These are phyloP conservation scores for Yponomeuta cagnagella DNA, from an alignment of 2,888 invertebrate species.

Conservation along the genomic window DNA sequence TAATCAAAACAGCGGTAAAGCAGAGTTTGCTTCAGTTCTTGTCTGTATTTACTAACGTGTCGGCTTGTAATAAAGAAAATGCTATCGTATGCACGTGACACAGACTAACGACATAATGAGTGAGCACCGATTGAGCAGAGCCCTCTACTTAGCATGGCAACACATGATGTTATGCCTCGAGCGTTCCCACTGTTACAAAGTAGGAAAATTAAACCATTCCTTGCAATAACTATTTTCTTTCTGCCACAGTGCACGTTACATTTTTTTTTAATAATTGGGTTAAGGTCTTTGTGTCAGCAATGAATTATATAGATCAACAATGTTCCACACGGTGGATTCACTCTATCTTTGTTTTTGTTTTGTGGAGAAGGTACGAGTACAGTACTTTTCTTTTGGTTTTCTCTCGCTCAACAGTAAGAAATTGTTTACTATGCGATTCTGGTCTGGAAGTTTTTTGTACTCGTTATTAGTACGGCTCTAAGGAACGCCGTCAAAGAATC, in stretches of 20 bases:
- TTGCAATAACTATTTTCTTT: background rate
- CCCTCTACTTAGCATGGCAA: conserved; percentile 24
- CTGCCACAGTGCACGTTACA: background rate
- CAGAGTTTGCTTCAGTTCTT: background rate
- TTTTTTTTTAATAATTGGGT: background rate
- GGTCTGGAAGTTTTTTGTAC: too few relatives aligned
- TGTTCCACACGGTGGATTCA: too few relatives aligned
- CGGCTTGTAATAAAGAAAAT: conserved; percentile 37
- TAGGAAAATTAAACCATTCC: conserved; percentile 28
- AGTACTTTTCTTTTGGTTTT: too few relatives aligned
- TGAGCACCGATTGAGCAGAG: conserved; percentile 34
- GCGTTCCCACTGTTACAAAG: conserved; percentile 38
- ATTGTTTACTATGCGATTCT: too few relatives aligned
- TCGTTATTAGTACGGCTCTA: too few relatives aligned
- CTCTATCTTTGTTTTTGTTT: too few relatives aligned
- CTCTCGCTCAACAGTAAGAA: too few relatives aligned
- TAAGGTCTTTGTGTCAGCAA: background rate
- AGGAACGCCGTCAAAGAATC: too few relatives aligned
- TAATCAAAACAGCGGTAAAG: conserved; percentile 17
- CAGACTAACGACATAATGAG: conserved; percentile 37
- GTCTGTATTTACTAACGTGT: conserved; percentile 23
- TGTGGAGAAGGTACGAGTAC: too few relatives aligned
- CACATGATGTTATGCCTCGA: conserved; percentile 35
- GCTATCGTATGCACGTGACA: conserved; percentile 32
- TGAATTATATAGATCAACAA: background rate